phyloP scores from a whole-genome alignment of 2,113 vertebrate species.

The Eidolon helvum region DNA sequence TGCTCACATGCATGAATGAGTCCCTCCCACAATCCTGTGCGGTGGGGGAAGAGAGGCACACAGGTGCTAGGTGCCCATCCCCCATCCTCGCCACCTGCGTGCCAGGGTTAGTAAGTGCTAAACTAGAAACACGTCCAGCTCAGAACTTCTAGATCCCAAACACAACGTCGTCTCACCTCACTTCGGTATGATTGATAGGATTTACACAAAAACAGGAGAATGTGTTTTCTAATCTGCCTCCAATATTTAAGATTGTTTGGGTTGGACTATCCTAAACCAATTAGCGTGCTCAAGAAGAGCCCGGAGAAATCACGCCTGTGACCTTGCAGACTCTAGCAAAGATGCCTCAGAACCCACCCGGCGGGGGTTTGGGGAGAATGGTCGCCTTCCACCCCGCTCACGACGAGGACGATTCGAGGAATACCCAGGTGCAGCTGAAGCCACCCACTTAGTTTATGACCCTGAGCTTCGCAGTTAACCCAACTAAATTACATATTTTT shows the following conservation, averaged over 20 bases:
- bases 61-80: background rate
- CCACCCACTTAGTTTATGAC: background rate
- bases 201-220: background rate
- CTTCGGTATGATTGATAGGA: background rate
- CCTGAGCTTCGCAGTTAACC: background rate
- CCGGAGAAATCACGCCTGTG: background rate
- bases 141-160: background rate
- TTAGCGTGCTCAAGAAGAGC: background rate
- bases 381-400: background rate
- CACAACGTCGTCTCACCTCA: background rate
- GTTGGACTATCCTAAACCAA: background rate
- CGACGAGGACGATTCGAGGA: background rate
- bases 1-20: background rate
- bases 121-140: background rate
- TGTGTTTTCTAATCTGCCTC: background rate
- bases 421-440: background rate
- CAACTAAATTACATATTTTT: background rate
- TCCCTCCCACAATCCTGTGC: background rate
- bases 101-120: background rate
- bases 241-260: background rate
- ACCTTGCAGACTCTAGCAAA: background rate
- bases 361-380: background rate
- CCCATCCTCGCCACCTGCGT: background rate
- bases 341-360: background rate
- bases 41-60: background rate